Evolutionary conservation across 2,888 invertebrate genomes (phyloP), one percentile per base, ranked within the genome.

Genomic region (Trissolcus brochymenae): DNA sequence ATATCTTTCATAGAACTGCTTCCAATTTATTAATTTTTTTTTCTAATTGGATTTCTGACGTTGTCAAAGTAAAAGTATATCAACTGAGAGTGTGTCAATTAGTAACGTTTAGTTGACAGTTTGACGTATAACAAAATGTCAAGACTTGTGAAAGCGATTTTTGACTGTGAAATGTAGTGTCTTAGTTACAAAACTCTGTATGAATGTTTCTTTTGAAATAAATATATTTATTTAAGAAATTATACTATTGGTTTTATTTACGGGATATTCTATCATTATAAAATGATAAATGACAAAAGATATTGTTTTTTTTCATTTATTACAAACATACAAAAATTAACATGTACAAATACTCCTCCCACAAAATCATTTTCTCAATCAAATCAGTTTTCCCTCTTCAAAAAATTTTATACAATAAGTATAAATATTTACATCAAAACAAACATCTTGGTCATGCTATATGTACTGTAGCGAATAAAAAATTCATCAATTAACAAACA

Each of bases 141-240:
- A 43, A 6, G 14, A 13, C 2, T 7, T 43, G 43, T 67, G 25
- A 14, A 50, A 43, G 13, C 17, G 70, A 16, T 14, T 64, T 54
- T n/a, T 62, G 57, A 41, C 1, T 59, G 66, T 55, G 17, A 51
- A 56, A 61, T n/a, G 41, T 60, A 41, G 50, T 59, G 57, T 74
- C 43, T 21, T 53, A 53, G 60, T 66, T 60, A 43, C 61, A 74
- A 62, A 54, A 54, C 17, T 49, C 41, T 73, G 55, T 74, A 67
- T n/a, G 67, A 17, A 74, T 74, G 57, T 74, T 61, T 74, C 53
- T 57, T 57, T 61, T 74, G 57, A 29, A 74, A 74, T 74, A 67
- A 61, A 74, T 61, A 53, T 67, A 74, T 74, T 74, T 74, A 74
- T 74, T 67, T 53, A 74, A 67, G 62, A 74, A 57, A 62, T 25